Evolutionary conservation across 2,113 vertebrate species (phyloP).

Genomic region (Indicator maculatus): DNA sequence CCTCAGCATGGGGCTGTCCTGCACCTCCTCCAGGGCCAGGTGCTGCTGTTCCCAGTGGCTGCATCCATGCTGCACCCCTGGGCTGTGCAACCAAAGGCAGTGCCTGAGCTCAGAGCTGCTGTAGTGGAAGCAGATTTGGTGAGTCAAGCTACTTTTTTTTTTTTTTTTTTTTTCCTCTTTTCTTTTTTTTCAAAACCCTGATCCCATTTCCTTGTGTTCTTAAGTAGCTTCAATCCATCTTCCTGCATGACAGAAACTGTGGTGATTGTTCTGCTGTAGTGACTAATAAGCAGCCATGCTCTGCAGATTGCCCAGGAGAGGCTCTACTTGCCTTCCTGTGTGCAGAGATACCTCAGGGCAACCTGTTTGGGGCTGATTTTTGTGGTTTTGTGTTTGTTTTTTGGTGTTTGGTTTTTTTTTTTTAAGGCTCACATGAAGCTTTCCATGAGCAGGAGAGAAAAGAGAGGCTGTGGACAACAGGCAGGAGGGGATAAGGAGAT

Average conservation of each 20-base stretch:
- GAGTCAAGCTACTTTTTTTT: neutral
- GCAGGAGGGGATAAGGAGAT: neutral
- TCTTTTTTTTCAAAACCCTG: neutral
- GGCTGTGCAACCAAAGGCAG: neutral
- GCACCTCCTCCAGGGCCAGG: fast-evolving
- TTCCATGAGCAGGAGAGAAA: neutral
- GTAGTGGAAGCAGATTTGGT: neutral
- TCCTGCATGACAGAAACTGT: neutral
- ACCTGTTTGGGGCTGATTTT: neutral
- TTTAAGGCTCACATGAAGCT: neutral
- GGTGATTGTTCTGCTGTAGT: conserved; percentile 32
- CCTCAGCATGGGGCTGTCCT: fast-evolving
- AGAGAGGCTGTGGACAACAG: neutral
- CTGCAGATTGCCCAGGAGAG: neutral
- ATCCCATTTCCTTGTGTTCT: conserved; percentile 27
- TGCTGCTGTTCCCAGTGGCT: neutral
- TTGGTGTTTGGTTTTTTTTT: too few relatives aligned
- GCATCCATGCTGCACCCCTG: neutral
- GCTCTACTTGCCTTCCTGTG: neutral
- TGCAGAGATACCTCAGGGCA: neutral
- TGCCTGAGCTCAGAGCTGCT: neutral
- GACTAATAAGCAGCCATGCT: neutral
- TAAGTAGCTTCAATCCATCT: conserved; percentile 50
- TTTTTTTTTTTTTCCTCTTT: neutral
- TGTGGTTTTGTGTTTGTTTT: too few relatives aligned